Evolutionary conservation across 2,888 invertebrate genomes (phyloP).

Genomic region (Acleris sparsana): DNA sequence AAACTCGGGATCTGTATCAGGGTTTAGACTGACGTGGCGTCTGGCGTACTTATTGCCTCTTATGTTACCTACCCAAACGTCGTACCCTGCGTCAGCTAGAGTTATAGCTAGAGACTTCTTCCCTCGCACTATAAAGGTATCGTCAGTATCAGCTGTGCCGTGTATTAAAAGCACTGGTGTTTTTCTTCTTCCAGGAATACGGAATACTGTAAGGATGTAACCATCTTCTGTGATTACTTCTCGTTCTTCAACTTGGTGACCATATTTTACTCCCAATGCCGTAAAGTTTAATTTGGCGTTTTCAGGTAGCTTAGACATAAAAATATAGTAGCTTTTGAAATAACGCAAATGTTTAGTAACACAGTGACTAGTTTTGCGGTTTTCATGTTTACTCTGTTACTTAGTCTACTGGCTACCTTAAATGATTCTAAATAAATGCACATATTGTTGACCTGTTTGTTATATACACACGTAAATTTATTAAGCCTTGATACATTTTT

Average conservation of each 20-base stretch:
- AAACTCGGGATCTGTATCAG: slow-evolving; percentile 58
- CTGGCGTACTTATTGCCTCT: slow-evolving; percentile 85
- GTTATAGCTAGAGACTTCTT: slow-evolving; percentile 45
- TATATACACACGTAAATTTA: no score
- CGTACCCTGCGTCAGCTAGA: slow-evolving; percentile 77
- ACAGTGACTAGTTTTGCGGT: no score
- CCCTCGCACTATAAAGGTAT: slow-evolving; percentile 52
- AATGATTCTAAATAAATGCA: no score
- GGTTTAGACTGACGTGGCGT: slow-evolving; percentile 69
- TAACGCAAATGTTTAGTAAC: not conserved
- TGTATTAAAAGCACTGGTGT: slow-evolving; percentile 53
- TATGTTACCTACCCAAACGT: slow-evolving; percentile 62
- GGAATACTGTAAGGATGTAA: slow-evolving; percentile 23
- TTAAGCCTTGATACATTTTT: no score
- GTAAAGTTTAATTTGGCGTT: slow-evolving; percentile 23
- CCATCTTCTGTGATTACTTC: slow-evolving; percentile 30
- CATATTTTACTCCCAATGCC: slow-evolving; percentile 21
- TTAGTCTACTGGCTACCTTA: no score
- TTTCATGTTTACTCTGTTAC: no score
- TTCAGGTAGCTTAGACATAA: not conserved
- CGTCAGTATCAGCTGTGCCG: slow-evolving; percentile 52
- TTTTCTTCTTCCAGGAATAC: slow-evolving; percentile 21
- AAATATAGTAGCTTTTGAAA: not conserved
- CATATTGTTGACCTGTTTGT: no score
- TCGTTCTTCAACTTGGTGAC: slow-evolving; percentile 25